Conservation (phyloP, 2,797 vertebrate species). For the Enteromius unitaeniatus region DNA sequence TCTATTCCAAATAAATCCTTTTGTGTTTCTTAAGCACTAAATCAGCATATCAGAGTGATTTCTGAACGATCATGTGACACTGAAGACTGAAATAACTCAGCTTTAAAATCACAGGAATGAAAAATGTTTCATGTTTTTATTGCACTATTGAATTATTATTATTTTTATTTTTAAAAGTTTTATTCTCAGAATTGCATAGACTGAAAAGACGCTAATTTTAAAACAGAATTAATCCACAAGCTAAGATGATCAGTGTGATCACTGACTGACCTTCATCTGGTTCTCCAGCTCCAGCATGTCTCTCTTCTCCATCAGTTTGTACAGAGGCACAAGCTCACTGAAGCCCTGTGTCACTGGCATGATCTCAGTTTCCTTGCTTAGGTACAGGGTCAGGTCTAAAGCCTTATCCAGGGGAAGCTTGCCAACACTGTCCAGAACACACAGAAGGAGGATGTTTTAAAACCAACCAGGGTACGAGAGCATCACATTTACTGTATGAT, state of each 20-base stretch:
- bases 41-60: background rate
- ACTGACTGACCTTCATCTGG: constrained; percentile 79
- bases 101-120: too few species aligned
- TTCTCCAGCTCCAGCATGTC: constrained; percentile 82
- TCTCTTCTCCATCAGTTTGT: constrained; percentile 91
- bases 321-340: constrained; percentile 85
- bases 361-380: constrained; percentile 85
- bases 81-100: background rate
- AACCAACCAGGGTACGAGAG: background rate
- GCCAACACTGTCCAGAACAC: constrained; percentile 74
- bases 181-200: background rate
- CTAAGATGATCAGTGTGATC: too few species aligned
- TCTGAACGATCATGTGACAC: background rate
- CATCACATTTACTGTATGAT: background rate
- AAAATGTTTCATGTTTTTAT: background rate
- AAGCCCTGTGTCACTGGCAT: constrained; percentile 89
- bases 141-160: background rate
- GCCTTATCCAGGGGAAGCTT: constrained; percentile 87
- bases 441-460: constrained; percentile 17
- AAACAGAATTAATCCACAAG: background rate
- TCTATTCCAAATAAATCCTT: background rate
- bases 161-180: background rate
- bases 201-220: background rate
- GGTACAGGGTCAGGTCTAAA: constrained; percentile 87
- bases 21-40: background rate